These are phyloP conservation scores for Neomorphus geoffroyi DNA, from an alignment of 2,797 vertebrate genomes.

Conservation along the genomic window DNA sequence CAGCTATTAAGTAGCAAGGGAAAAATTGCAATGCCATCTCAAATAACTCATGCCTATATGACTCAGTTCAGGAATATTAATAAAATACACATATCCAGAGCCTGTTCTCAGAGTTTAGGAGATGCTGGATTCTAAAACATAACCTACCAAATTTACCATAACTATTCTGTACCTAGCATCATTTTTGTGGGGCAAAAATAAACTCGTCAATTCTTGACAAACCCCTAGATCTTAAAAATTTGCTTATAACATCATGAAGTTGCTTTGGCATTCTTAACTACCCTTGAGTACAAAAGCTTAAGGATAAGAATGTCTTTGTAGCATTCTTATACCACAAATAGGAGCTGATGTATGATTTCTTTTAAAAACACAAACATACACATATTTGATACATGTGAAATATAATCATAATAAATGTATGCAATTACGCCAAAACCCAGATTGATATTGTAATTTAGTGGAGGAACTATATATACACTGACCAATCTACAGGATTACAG, in stretches of 20 bases:
- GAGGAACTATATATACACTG: not conserved
- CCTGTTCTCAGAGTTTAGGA: not conserved
- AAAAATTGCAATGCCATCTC: slow-evolving; percentile 15
- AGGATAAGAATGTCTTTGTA: not conserved
- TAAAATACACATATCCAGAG: slow-evolving; percentile 7
- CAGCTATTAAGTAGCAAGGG: not conserved
- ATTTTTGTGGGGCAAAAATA: not conserved
- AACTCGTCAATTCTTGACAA: not conserved
- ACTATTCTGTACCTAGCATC: not conserved
- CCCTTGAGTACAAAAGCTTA: not conserved
- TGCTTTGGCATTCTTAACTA: not conserved
- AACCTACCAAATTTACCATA: not conserved
- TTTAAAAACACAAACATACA: not conserved
- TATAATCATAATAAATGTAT: not conserved
- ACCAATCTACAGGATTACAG: not conserved
- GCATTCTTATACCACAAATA: not conserved
- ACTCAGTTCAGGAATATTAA: slow-evolving; percentile 42
- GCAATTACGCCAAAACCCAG: not conserved
- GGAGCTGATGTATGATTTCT: not conserved
- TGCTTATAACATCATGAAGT: not conserved
- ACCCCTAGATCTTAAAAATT: not conserved
- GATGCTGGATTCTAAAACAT: not conserved
- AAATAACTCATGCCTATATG: slow-evolving; percentile 33
- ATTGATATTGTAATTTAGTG: not conserved
- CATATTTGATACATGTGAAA: not conserved